These are phyloP conservation scores for Pandemis heparana DNA, from an alignment of 2,888 invertebrate species.

Conservation along the genomic window DNA sequence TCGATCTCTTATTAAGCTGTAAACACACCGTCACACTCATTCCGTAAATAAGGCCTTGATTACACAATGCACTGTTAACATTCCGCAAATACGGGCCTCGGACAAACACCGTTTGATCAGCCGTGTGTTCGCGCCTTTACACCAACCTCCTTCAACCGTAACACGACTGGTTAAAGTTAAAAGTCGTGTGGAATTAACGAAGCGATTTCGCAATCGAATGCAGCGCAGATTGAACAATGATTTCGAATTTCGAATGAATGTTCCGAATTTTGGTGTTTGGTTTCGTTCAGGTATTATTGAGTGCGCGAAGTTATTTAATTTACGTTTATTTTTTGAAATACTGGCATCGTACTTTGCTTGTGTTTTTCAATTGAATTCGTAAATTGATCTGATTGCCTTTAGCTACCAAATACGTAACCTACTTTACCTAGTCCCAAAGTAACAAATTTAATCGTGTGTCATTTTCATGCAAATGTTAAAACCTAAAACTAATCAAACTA, in stretches of 20 bases:
- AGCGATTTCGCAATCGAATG: neutral
- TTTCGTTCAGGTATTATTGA: neutral
- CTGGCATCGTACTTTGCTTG: neutral
- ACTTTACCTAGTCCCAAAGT: too few species aligned
- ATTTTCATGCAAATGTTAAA: too few species aligned
- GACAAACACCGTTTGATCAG: constrained; percentile 13
- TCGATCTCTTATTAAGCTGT: constrained; percentile 6
- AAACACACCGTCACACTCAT: constrained; percentile 1
- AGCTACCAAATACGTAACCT: too few species aligned
- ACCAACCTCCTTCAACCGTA: neutral
- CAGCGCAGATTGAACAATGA: neutral
- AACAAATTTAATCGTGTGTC: too few species aligned
- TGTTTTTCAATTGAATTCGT: neutral
- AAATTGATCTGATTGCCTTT: too few species aligned
- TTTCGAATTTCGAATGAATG: constrained; percentile 13
- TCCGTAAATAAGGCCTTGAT: constrained; percentile 12
- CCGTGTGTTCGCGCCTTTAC: constrained; percentile 7
- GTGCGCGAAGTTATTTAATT: neutral
- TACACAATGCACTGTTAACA: constrained; percentile 25
- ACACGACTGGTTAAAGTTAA: neutral
- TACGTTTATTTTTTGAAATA: neutral
- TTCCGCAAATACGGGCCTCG: constrained; percentile 15
- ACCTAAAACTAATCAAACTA: neutral
- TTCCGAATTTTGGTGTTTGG: neutral
- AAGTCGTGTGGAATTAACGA: neutral